These are phyloP conservation scores for Volucella zonaria DNA, from an alignment of 2,888 invertebrate species.

Conservation along the genomic window DNA sequence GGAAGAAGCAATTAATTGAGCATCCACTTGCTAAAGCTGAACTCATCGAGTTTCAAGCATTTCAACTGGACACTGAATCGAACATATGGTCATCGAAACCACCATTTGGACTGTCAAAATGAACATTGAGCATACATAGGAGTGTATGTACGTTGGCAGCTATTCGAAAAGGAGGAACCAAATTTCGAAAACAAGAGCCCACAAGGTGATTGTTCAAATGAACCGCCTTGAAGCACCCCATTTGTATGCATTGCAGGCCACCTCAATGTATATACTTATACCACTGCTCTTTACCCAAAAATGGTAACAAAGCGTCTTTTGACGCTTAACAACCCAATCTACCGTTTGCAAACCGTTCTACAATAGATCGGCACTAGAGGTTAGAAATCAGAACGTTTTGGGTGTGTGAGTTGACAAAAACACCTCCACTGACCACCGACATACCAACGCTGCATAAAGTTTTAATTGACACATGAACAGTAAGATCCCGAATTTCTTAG, in stretches of 20 bases:
- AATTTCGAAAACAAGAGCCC: background rate
- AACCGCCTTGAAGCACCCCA: slow-evolving; percentile 32
- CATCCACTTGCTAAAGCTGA: slow-evolving; percentile 37
- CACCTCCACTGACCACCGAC: background rate
- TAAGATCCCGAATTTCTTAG: slow-evolving; percentile 41
- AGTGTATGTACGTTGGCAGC: background rate
- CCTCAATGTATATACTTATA: background rate
- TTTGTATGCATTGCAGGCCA: slow-evolving; percentile 44
- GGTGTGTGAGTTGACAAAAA: background rate
- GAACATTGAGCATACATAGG: too few species aligned
- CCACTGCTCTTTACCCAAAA: slow-evolving; percentile 1
- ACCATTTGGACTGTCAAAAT: background rate
- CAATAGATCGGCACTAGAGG: background rate
- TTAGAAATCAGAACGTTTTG: background rate
- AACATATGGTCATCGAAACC: slow-evolving; percentile 20
- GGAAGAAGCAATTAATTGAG: slow-evolving; percentile 55
- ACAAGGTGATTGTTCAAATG: background rate
- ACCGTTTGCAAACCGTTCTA: slow-evolving; percentile 40
- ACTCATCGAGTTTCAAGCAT: background rate
- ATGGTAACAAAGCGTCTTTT: slow-evolving; percentile 9
- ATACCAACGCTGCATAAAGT: background rate
- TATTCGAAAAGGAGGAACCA: background rate
- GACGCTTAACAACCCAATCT: slow-evolving; percentile 12
- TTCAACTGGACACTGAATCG: too few species aligned
- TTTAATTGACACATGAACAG: slow-evolving; percentile 31